Percentiles rank a stretch among this genome's conserved stretches.
These are phyloP conservation scores for Bhutanitis thaidina DNA, from an alignment of 2,888 invertebrate species.

Conservation along the genomic window DNA sequence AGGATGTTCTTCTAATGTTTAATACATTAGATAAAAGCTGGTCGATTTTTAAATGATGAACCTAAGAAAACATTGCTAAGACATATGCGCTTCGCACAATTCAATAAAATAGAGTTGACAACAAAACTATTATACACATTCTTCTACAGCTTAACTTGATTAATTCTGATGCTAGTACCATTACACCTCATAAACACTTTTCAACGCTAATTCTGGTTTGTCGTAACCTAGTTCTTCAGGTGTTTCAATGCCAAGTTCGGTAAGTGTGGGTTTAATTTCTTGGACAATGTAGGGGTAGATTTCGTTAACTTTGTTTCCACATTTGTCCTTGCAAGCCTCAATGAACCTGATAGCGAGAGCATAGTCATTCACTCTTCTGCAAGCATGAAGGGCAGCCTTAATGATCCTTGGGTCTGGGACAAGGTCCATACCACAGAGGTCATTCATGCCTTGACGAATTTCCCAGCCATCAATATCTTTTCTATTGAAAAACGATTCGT, in stretches of 20 bases:
- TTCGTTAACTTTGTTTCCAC: slow-evolving; percentile 85
- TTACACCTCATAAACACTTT: slow-evolving; percentile 85
- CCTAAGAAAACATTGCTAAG: slow-evolving; percentile 42
- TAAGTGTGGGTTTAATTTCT: slow-evolving; percentile 94
- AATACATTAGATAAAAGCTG: slow-evolving; percentile 56
- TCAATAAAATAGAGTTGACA: slow-evolving; percentile 57
- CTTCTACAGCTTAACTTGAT: slow-evolving; percentile 59
- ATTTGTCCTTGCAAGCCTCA: slow-evolving; percentile 95
- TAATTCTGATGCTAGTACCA: slow-evolving; percentile 33
- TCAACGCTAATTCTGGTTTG: slow-evolving; percentile 95
- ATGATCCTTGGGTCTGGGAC: slow-evolving; percentile 96
- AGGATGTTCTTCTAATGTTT: slow-evolving; percentile 46
- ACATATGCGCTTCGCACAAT: slow-evolving; percentile 44
- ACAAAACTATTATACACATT: slow-evolving; percentile 71
- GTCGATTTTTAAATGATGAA: slow-evolving; percentile 44
- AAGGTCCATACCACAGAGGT: slow-evolving; percentile 92
- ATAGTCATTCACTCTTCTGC: slow-evolving; percentile 96
- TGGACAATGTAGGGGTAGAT: slow-evolving; percentile 94
- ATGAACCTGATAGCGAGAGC: slow-evolving; percentile 95
- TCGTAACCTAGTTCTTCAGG: slow-evolving; percentile 98
- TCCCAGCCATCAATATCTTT: slow-evolving; percentile 97
- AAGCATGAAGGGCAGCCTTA: slow-evolving; percentile 92
- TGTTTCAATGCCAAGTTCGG: slow-evolving; percentile 95
- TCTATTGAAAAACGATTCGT: slow-evolving; percentile 91
- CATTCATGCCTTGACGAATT: slow-evolving; percentile 94